Percentiles rank a stretch among this genome's conserved stretches.
These are phyloP conservation scores for Anarrhichthys ocellatus DNA, from an alignment of 2,113 vertebrate genomes.

Conservation along the genomic window DNA sequence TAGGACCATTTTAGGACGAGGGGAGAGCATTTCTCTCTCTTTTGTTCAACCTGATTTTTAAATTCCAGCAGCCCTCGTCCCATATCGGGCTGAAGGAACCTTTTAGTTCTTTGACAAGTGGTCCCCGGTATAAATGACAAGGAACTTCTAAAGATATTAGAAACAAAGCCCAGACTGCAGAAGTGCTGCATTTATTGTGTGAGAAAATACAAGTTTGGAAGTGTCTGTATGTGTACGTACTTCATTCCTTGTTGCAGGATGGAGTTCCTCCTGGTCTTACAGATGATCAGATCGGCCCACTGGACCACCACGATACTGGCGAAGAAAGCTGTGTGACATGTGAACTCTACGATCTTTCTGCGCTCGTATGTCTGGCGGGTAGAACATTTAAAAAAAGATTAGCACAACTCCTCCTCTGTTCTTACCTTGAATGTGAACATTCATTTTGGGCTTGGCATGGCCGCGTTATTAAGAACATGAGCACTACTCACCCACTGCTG, in stretches of 20 bases:
- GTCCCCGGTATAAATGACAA: no score
- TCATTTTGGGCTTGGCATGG: no score
- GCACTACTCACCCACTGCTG: slow-evolving; percentile 91
- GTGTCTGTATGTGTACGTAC: slow-evolving; percentile 75
- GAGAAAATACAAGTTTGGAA: no score
- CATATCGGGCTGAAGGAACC: no score
- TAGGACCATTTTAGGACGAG: no score
- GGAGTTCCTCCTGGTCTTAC: slow-evolving; percentile 93
- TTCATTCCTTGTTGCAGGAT: slow-evolving; percentile 95
- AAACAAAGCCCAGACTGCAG: no score
- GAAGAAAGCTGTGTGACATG: slow-evolving; percentile 95
- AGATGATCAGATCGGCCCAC: slow-evolving; percentile 95
- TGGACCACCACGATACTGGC: slow-evolving; percentile 93
- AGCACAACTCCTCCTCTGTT: background rate
- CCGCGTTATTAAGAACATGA: background rate
- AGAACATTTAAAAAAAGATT: background rate
- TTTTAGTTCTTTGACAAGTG: no score
- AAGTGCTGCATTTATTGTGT: background rate
- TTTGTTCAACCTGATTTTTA: no score
- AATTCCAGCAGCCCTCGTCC: no score
- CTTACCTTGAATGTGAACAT: background rate
- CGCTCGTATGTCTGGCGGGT: slow-evolving; percentile 89
- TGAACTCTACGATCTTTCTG: slow-evolving; percentile 94
- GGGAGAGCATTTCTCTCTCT: no score
- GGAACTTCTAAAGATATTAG: no score